phyloP scores from a whole-genome alignment of 2,113 vertebrate genomes.

The Cyanoliseus patagonus region DNA sequence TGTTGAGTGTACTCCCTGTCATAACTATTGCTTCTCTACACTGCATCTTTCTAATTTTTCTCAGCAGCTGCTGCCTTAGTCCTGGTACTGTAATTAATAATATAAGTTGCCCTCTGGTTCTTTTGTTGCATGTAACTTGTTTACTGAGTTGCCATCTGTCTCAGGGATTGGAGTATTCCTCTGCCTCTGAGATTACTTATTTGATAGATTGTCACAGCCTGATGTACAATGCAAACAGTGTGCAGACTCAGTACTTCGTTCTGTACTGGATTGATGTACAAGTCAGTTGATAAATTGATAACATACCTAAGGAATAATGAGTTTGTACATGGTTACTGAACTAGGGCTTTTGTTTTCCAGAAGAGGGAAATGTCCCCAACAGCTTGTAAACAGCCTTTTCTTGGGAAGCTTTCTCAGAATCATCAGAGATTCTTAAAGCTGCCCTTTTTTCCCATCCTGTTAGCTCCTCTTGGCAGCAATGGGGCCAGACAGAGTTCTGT shows the following conservation, averaged over 20 bases:
- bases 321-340: neutral
- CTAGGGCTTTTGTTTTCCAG: neutral
- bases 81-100: neutral
- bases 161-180: neutral
- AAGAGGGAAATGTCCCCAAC: neutral
- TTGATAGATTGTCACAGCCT: neutral
- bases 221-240: neutral
- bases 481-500: neutral
- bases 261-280: neutral
- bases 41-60: neutral
- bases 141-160: neutral
- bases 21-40: neutral
- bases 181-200: neutral
- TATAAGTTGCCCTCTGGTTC: neutral
- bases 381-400: neutral
- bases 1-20: neutral
- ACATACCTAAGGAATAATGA: neutral
- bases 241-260: neutral
- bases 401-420: neutral
- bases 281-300: neutral
- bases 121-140: neutral
- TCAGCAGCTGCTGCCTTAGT: neutral
- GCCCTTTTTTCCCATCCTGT: neutral
- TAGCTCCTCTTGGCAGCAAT: neutral
- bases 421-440: neutral